Percentiles rank a stretch among this genome's conserved stretches.
Conservation (phyloP, 2,113 vertebrate species). For the Chroicocephalus ridibundus region DNA sequence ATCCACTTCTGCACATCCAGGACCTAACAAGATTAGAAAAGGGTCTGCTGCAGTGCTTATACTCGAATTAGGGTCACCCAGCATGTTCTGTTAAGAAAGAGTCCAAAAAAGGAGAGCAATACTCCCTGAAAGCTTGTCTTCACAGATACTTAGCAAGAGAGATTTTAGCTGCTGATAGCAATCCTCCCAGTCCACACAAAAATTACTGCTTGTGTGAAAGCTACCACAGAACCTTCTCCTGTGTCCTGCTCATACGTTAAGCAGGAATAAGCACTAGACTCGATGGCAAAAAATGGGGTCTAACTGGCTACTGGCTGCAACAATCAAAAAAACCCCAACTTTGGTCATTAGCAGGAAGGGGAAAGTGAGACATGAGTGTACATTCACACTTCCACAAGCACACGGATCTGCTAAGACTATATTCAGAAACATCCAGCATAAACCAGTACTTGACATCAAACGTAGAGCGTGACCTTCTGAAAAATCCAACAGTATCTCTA, state of each 20-base stretch:
- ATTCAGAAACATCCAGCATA: background rate
- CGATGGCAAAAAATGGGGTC: background rate
- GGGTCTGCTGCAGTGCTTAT: background rate
- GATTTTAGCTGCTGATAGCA: background rate
- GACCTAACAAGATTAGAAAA: background rate
- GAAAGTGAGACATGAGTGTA: background rate
- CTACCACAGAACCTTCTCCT: background rate
- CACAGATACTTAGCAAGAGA: background rate
- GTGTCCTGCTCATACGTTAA: background rate
- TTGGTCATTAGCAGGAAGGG: background rate
- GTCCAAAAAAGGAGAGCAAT: background rate
- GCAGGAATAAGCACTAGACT: background rate
- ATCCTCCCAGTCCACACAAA: background rate
- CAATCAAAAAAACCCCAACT: background rate
- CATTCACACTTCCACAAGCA: background rate
- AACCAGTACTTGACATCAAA: background rate
- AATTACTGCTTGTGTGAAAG: background rate
- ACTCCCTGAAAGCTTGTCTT: background rate
- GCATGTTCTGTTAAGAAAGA: background rate
- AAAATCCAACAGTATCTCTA: background rate
- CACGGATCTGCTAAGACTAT: background rate
- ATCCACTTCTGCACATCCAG: background rate
- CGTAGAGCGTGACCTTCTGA: background rate
- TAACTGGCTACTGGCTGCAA: background rate
- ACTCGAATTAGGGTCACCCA: background rate